Base-by-base conservation (phyloP, 2,797 vertebrate genomes). In the Danio jaintianensis region DNA sequence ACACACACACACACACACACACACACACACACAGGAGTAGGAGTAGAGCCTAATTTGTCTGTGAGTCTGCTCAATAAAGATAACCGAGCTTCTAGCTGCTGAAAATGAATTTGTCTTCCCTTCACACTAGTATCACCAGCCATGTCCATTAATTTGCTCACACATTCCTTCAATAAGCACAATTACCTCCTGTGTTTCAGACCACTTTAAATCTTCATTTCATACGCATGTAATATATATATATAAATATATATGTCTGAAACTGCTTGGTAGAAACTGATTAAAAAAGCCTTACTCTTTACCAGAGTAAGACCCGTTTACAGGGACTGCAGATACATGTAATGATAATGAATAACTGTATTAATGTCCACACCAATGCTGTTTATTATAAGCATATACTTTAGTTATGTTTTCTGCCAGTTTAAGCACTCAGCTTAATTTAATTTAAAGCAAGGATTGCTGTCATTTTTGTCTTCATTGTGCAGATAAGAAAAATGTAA, bases 31-130 rank as follows among this genome's bases (percentile, higher is more conserved):
- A 69, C 20, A 55, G 45, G 78, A 47, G 64, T 69, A 75, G 58
- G 72, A 55, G 67, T 55, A 81, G 78, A 79, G 55, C 74, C 50
- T 84, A 82, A 85, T 87, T 88, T 83, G 82, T 78, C 45, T 70
- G 71, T 2, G 58, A 74, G 79, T 73, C 83, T 87, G 86, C 53
- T 80, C 63, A 80, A 75, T 84, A 71, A 83, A 84, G 78, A 83
- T 86, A 84, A 85, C 83, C 71, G 74, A 66, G 55, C 40, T 62
- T 40, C 40, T 64, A 15, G 69, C 72, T 7, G 55, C 59, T 62
- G 67, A 82, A 70, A 78, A 82, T 64, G 20, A 77, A 84, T 74
- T 66, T 68, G 72, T 82, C 76, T 43, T 66, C 29, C 58, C 50
- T 64, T 58, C 48, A 52, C 43, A 62, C 42, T 20, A 5, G 18